Conservation (phyloP, 1,140 invertebrate species). For the Drosophila mojavensis region DNA sequence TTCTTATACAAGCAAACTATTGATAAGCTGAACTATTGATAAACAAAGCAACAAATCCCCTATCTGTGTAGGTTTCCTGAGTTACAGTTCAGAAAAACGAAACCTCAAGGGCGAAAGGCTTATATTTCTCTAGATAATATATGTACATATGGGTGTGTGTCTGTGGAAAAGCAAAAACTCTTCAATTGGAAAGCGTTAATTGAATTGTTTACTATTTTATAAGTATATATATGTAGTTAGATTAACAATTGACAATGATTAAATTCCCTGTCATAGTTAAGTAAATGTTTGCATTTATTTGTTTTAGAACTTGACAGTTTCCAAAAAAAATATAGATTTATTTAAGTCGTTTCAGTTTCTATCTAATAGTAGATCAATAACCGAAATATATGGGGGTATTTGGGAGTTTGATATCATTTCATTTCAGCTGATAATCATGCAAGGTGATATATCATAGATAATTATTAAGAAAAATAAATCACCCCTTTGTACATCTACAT, state of each 20-base stretch:
- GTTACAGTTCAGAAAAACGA: background rate
- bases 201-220: background rate
- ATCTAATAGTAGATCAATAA: no score
- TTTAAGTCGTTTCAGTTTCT: no score
- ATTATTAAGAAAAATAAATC: no score
- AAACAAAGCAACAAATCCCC: background rate
- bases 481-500: no score
- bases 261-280: background rate
- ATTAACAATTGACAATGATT: background rate
- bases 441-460: no score
- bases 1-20: background rate
- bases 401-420: no score
- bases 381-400: no score
- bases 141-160: background rate
- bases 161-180: background rate
- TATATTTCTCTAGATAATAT: background rate
- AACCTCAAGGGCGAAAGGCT: conserved; percentile 1
- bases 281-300: no score
- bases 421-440: no score
- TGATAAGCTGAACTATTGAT: background rate
- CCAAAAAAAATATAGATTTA: no score
- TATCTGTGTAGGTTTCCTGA: background rate
- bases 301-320: no score
- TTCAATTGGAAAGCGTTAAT: conserved; percentile 1
- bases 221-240: background rate